Base-by-base conservation (phyloP, 2,797 vertebrate genomes). In the Channallabes apus region DNA sequence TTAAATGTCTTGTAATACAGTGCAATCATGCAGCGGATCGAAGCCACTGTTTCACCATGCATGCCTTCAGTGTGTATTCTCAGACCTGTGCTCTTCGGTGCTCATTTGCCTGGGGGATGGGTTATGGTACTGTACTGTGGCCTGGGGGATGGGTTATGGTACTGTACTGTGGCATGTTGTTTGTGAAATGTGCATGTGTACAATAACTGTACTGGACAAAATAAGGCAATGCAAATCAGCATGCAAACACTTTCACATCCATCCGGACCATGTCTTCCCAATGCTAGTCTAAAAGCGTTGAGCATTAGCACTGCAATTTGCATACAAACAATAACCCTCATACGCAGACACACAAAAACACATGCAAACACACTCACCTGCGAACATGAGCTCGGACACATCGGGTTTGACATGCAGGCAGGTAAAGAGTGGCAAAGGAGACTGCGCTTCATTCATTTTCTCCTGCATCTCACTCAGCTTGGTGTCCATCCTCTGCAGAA, bases 341-440 rank as follows among this genome's bases (percentile, higher is more conserved):
- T 18, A 86, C 65, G 51, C 3, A 56, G 2, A 59, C 27, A 58
- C 15, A 14, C 15, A 27, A 20, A 38, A 6, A 51, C 35, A 59
- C 29, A 41, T 12, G 35, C 54, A 62, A 2, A 7, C 58, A n/a
- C 3, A 11, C 80, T 86, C 94, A 99, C 98, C 98, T 92, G 98
- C 98, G 93, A 99, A 99, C 97, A 98, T 99, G 82, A 99, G 96
- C 92, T 99, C 98, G 0, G 98, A 99, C 72, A 99, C 98, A 81
- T 99, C 97, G 0, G 98, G 98, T 88, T 99, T 99, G 87, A 99
- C 98, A 0, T 99, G 98, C 38, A 99, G 96, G 88, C 98, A 99
- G 0, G 97, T 99, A 88, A 99, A 99, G 67, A 99, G 96, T 0
- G 98, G 98, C 84, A 99, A 91, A 38, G 98, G 97, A 88, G 96